These are phyloP conservation scores for Ostrea denselamellosa DNA, from an alignment of 1,140 invertebrate species.

Conservation along the genomic window DNA sequence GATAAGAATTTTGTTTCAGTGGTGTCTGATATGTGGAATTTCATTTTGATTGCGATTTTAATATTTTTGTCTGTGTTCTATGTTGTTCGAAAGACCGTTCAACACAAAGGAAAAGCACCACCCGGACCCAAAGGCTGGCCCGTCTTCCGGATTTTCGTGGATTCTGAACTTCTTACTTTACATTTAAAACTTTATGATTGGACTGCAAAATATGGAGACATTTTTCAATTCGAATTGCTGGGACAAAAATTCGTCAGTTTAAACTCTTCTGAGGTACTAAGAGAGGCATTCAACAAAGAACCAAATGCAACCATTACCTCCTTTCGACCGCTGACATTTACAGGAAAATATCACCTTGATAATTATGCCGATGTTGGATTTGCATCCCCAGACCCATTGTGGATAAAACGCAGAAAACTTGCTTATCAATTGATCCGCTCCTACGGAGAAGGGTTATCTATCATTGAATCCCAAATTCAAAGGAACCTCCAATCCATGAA, in stretches of 20 bases:
- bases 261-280: slow-evolving; percentile 25
- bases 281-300: slow-evolving; percentile 30
- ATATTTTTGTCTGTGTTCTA: neutral
- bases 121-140: slow-evolving; percentile 16
- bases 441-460: slow-evolving; percentile 28
- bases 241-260: slow-evolving; percentile 1
- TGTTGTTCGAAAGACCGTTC: neutral
- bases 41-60: neutral
- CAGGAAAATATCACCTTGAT: slow-evolving; percentile 9
- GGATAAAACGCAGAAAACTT: slow-evolving; percentile 37
- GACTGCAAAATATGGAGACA: slow-evolving; percentile 18
- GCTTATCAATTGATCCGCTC: neutral
- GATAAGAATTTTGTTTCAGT: neutral
- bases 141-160: neutral
- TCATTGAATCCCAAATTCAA: slow-evolving; percentile 29
- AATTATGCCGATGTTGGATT: slow-evolving; percentile 41
- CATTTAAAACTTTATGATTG: slow-evolving; percentile 13
- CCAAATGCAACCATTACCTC: slow-evolving; percentile 17
- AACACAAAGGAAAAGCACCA: neutral
- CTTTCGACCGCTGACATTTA: neutral
- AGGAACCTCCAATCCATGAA: neutral
- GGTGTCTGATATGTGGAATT: neutral
- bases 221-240: slow-evolving; percentile 20
- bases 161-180: neutral
- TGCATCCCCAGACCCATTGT: neutral